Evolutionary conservation across 2,113 vertebrate genomes (phyloP).

Genomic region (Myotis davidii): DNA sequence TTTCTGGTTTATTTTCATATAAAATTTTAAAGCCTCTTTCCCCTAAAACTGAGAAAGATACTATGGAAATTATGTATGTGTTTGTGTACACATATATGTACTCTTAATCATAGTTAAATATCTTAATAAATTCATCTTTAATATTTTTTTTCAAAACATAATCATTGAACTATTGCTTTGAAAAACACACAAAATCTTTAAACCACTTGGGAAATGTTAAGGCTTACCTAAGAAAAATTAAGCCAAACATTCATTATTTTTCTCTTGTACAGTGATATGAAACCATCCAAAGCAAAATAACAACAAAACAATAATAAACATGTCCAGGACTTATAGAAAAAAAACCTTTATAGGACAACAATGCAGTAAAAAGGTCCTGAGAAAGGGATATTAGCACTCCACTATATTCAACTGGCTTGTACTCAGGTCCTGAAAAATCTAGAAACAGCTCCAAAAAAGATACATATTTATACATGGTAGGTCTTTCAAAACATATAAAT

Average conservation of each 20-base stretch:
- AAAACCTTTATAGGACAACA: not conserved
- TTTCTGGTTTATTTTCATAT: constrained; percentile 11
- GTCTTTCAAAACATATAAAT: not conserved
- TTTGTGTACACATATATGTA: not conserved
- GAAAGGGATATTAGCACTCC: not conserved
- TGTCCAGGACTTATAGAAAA: not conserved
- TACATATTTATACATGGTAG: not conserved
- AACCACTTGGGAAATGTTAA: not conserved
- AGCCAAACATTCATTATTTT: not conserved
- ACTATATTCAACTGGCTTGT: not conserved
- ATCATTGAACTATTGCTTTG: not conserved
- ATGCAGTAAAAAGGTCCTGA: not conserved
- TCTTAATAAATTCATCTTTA: not conserved
- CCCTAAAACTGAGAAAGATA: not conserved
- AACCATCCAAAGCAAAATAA: not conserved
- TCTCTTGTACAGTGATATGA: not conserved
- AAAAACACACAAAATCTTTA: not conserved
- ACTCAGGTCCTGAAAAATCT: not conserved
- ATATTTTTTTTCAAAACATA: constrained; percentile 7
- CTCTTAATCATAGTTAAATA: not conserved
- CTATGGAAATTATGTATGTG: not conserved
- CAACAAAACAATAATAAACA: not conserved
- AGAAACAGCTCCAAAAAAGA: constrained; percentile 5
- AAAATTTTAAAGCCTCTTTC: not conserved
- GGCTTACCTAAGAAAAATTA: not conserved